These are phyloP conservation scores for Drosophila siamana DNA, from an alignment of 2,888 invertebrate genomes.

Conservation along the genomic window DNA sequence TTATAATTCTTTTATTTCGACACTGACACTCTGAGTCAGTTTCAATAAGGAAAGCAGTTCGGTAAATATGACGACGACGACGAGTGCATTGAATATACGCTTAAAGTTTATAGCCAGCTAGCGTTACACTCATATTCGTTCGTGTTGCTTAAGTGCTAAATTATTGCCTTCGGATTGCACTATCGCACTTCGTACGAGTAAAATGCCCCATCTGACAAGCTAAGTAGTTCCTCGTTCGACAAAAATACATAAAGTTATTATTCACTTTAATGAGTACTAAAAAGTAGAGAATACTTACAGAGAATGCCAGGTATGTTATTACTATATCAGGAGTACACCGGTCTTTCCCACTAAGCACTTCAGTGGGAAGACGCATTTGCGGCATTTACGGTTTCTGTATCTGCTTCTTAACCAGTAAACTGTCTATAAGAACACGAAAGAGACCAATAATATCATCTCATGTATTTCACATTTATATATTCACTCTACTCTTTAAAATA, in stretches of 20 bases:
- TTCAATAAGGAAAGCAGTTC: slow-evolving; percentile 3
- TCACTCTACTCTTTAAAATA: no score
- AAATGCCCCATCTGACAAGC: slow-evolving; percentile 2
- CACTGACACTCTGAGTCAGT: slow-evolving; percentile 26
- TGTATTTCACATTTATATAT: no score
- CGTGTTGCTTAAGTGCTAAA: slow-evolving; percentile 41
- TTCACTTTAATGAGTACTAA: slow-evolving; percentile 2
- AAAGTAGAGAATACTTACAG: background rate
- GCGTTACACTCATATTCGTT: slow-evolving; percentile 30
- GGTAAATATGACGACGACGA: slow-evolving; percentile 2
- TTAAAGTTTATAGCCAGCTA: slow-evolving; percentile 30
- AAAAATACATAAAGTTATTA: slow-evolving; percentile 12
- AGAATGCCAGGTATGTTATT: background rate
- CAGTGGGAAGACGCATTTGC: no score
- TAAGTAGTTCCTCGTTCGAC: slow-evolving; percentile 19
- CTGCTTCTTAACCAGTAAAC: no score
- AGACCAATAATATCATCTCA: no score
- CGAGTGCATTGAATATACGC: slow-evolving; percentile 28
- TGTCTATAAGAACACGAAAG: background rate
- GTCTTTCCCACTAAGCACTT: background rate
- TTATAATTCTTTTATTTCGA: slow-evolving; percentile 40
- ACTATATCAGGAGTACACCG: background rate
- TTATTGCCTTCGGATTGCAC: slow-evolving; percentile 26
- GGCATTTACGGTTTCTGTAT: background rate
- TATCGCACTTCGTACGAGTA: slow-evolving; percentile 14